Evolutionary conservation across 1,140 invertebrate genomes (phyloP).

Genomic region (Chironomus tepperi): DNA sequence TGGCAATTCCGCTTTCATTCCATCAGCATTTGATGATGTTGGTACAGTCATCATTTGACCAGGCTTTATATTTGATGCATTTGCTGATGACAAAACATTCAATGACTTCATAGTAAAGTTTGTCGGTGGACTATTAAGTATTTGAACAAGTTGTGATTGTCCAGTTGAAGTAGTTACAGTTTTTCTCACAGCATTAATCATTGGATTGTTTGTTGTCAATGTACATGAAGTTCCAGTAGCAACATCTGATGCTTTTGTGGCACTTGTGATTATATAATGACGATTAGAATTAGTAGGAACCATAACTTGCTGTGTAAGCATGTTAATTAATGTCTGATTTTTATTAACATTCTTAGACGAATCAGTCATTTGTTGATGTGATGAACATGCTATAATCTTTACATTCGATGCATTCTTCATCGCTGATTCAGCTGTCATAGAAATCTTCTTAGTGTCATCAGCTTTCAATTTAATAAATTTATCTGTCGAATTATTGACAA

Average conservation of each 20-base stretch:
- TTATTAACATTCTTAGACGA: neutral
- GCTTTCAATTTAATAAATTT: neutral
- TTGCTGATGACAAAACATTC: neutral
- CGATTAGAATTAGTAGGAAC: neutral
- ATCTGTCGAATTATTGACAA: neutral
- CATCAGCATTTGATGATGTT: neutral
- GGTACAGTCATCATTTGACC: neutral
- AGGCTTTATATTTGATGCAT: neutral
- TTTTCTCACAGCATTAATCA: neutral
- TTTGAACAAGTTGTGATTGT: conserved; percentile 10
- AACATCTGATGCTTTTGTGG: neutral
- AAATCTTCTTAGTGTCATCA: neutral
- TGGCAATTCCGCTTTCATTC: neutral
- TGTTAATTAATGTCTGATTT: conserved; percentile 13
- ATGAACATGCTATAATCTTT: neutral
- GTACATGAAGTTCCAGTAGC: neutral
- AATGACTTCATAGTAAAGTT: neutral
- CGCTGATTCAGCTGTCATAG: neutral
- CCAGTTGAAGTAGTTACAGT: neutral
- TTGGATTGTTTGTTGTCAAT: neutral
- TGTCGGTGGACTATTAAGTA: conserved; percentile 18
- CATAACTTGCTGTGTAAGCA: conserved; percentile 9
- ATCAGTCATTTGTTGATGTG: neutral
- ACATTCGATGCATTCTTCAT: neutral
- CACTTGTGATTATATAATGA: conserved; percentile 14